Evolutionary conservation across 2,888 invertebrate species (phyloP), one percentile per base, ranked within the genome.

Genomic region (Archaeoteleia sp.): DNA sequence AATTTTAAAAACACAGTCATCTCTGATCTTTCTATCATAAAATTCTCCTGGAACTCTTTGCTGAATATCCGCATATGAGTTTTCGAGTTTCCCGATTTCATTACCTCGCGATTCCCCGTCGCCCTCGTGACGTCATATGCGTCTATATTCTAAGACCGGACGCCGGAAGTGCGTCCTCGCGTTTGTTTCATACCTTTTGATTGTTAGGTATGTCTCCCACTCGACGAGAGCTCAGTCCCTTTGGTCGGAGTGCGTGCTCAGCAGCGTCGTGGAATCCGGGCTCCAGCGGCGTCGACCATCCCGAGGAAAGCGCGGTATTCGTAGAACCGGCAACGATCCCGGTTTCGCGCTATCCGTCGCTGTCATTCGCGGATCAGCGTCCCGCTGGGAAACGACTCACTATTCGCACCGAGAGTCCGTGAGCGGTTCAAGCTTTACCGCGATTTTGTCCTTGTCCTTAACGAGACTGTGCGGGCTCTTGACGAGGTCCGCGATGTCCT

Each of bases 381-480:
- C 67, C 70, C 70, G 70, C 69, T 54, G 66, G 60, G 46, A 51
- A 42, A 29, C 42, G 58, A 57, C 65, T 73, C 81, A 83, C 80
- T 85, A 91, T 83, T 90, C 90, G 84, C 91, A 91, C 62, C 89
- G 89, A 77, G 89, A 89, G 80, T 90, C 90, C 62, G 90, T 87
- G 61, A 91, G 85, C 65, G 91, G 91, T 85, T 93, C 93, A 85
- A 93, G 88, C 86, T 92, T 92, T 71, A 92, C 92, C 74, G 89
- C 89, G 77, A 90, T 87, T 78, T 85, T 85, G 68, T 85, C 85
- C 73, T 84, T 85, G 73, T 84, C 85, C 73, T 84, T 84, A 63
- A 77, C 76, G 34, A 79, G 78, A 25, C 80, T 78, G 67, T 86
- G 85, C 0, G 86, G 81, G 72, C 83, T 91, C 89, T 87, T 93